Conservation (phyloP, 2,888 invertebrate genomes). For the Archips xylosteana region DNA sequence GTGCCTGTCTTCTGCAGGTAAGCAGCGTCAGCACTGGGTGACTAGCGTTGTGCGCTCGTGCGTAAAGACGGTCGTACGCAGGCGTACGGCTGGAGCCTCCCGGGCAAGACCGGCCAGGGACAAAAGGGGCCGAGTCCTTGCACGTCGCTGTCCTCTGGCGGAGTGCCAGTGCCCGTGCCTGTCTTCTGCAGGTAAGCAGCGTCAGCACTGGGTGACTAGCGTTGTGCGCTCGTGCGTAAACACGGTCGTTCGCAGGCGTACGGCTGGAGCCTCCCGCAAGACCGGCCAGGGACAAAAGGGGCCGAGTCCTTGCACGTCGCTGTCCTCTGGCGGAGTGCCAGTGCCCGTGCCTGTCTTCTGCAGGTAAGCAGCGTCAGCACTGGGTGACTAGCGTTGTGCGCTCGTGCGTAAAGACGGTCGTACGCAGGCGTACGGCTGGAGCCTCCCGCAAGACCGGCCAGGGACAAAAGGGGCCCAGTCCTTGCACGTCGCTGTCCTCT, state of each 20-base stretch:
- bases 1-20: no score
- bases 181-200: slow-evolving; percentile 79
- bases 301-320: no score
- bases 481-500: slow-evolving; percentile 74
- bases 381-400: slow-evolving; percentile 90
- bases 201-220: no score
- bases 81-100: slow-evolving; percentile 99
- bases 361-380: no score
- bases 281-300: no score
- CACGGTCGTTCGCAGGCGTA: no score
- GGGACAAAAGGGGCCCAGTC: slow-evolving; percentile 76
- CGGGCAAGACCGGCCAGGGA: slow-evolving; percentile 85
- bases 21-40: slow-evolving; percentile 82
- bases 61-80: slow-evolving; percentile 97
- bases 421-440: slow-evolving; percentile 99
- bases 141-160: slow-evolving; percentile 77
- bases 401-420: slow-evolving; percentile 98
- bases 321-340: no score
- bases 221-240: no score
- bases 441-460: slow-evolving; percentile 90
- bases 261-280: no score
- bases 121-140: slow-evolving; percentile 74
- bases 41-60: slow-evolving; percentile 92
- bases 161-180: slow-evolving; percentile 86
- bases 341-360: no score